Base-by-base conservation (phyloP, 1,140 invertebrate genomes). In the Drosophila repletoides region DNA sequence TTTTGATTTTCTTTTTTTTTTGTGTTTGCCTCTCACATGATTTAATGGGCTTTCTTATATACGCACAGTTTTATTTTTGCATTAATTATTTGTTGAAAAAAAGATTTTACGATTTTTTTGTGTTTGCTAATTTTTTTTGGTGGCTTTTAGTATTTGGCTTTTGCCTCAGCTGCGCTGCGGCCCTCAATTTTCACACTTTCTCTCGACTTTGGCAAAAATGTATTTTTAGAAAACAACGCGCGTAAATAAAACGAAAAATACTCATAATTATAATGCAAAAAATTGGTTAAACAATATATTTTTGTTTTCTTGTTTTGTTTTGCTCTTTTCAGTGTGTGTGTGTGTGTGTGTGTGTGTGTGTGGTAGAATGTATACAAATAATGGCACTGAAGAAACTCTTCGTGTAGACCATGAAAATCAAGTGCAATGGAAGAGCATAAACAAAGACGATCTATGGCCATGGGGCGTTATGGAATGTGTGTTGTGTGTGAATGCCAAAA, bases 101-200 rank as follows among this genome's bases (percentile, higher is more conserved):
- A 40, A 14, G 3, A 31, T 48, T 56, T 58, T 58, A 65, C 43
- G 52, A 58, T 67, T n/a, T n/a, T n/a, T n/a, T n/a, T 24, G 38
- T 77, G 15, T 49, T 60, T 72, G 61, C 45, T 52, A 51, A 59
- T 81, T 80, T 63, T n/a, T n/a, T n/a, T n/a, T n/a, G n/a, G 26
- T 52, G 59, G 10, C 46, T 12, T 36, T n/a, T n/a, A n/a, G 19
- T 61, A 61, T 61, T 65, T 74, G 76, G 66, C 53, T 31, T 61
- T 59, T 5, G 21, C 67, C 51, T 67, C 73, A 24, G 21, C 73
- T 3, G 9, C 15, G 49, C 22, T 22, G 17, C 49, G 76, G 66
- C 76, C 76, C 76, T 74, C 76, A 59, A 52, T 76, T 81, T 81
- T 81, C 76, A 81, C 76, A 80, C 76, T 80, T 80, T 80, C 76